These are phyloP conservation scores for Dermatemys mawii DNA, from an alignment of 2,113 vertebrate genomes.

Conservation along the genomic window DNA sequence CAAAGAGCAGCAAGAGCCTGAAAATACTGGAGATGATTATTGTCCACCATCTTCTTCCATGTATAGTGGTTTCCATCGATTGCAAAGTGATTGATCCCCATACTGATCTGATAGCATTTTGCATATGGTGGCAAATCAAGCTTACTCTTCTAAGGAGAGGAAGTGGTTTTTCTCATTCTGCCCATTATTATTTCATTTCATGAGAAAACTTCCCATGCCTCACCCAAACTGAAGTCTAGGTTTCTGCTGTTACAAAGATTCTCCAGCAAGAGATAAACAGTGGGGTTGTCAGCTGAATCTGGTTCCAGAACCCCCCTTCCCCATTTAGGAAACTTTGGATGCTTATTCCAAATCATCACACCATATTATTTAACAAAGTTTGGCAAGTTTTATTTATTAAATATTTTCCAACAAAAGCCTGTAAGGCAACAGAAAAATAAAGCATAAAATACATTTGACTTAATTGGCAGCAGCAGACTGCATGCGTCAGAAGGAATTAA, in stretches of 20 bases:
- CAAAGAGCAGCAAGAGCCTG: neutral
- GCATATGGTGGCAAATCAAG: neutral
- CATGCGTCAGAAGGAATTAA: constrained; percentile 57
- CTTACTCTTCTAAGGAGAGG: fast-evolving
- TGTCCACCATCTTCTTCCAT: neutral
- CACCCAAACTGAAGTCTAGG: neutral
- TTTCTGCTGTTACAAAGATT: neutral
- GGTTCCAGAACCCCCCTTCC: neutral
- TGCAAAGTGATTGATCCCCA: neutral
- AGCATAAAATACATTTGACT: constrained; percentile 49
- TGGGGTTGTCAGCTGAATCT: neutral
- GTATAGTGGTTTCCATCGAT: neutral
- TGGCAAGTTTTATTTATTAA: constrained; percentile 54
- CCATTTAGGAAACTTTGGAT: constrained; percentile 32
- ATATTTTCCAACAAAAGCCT: constrained; percentile 50
- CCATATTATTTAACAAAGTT: constrained; percentile 39
- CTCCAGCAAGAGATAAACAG: neutral
- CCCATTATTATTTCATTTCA: neutral
- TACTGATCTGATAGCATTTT: neutral
- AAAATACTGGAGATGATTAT: neutral
- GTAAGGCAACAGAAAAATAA: constrained; percentile 50
- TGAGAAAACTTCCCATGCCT: neutral
- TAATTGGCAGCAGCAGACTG: constrained; percentile 43
- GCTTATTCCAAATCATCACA: constrained; percentile 25
- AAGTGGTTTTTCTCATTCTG: neutral